Evolutionary conservation across 37 sponge, comb jelly and placozoan genomes (phyloP).

Genomic region (Cliona cf. orientalis): DNA sequence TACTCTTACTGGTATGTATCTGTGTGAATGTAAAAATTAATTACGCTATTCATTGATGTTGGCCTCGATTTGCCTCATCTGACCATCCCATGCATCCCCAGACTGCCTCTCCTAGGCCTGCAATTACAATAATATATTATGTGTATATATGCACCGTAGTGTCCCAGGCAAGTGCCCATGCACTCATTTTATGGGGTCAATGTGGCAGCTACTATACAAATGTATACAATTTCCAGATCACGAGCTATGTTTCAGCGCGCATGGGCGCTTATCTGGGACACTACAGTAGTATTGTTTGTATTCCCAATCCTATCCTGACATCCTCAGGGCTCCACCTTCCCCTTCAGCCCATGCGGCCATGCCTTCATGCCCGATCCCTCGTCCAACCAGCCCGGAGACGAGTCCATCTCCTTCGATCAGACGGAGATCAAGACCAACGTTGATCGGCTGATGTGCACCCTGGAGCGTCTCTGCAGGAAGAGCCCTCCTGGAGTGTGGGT

Average conservation of each 20-base stretch:
- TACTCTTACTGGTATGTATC: constrained; percentile 70
- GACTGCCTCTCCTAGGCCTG: neutral
- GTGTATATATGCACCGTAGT: too few relatives aligned
- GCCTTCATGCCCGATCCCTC: constrained; percentile 69
- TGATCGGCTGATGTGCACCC: constrained; percentile 59
- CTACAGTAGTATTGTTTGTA: constrained; percentile 4
- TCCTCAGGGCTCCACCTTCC: constrained; percentile 68
- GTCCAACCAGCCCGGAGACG: neutral
- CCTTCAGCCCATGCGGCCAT: constrained; percentile 81
- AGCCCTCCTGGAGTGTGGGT: constrained; percentile 85
- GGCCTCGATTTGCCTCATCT: too few relatives aligned
- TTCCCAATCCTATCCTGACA: neutral
- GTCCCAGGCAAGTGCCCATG: too few relatives aligned
- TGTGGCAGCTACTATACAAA: too few relatives aligned
- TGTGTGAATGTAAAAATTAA: too few relatives aligned
- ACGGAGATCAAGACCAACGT: constrained; percentile 54
- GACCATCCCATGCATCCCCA: too few relatives aligned
- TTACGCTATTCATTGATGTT: too few relatives aligned
- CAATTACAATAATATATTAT: neutral
- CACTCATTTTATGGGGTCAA: too few relatives aligned
- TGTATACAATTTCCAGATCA: too few relatives aligned
- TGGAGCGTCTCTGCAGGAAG: constrained; percentile 43
- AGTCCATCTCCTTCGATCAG: neutral
- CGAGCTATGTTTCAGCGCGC: too few relatives aligned
- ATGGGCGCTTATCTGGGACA: too few relatives aligned